Evolutionary conservation across 2,888 invertebrate genomes (phyloP).

Genomic region (Digitonthophagus gazella): DNA sequence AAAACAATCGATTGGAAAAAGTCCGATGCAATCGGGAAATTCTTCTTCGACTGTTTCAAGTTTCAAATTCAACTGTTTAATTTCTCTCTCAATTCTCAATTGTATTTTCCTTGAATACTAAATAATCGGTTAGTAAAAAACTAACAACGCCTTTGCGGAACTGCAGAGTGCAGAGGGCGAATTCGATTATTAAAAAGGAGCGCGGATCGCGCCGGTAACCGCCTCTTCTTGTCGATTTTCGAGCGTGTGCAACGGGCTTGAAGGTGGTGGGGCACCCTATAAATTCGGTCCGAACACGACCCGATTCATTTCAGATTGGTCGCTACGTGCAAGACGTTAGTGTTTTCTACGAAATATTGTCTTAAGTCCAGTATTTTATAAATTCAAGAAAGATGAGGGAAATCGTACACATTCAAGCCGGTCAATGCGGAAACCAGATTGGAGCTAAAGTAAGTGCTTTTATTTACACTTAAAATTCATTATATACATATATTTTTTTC

Average conservation of each 20-base stretch:
- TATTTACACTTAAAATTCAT: neutral
- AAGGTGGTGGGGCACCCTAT: conserved; percentile 43
- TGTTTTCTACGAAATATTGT: conserved; percentile 45
- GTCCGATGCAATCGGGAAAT: neutral
- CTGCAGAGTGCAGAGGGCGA: conserved; percentile 1
- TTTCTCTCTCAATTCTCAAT: no score
- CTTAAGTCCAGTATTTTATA: conserved; percentile 25
- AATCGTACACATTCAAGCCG: conserved; percentile 83
- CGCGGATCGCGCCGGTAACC: conserved; percentile 11
- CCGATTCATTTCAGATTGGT: conserved; percentile 42
- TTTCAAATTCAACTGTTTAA: no score
- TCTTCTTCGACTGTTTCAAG: conserved; percentile 18
- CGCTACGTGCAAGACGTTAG: conserved; percentile 37
- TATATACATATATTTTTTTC: neutral
- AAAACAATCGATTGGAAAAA: conserved; percentile 21
- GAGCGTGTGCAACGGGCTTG: neutral
- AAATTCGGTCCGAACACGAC: conserved; percentile 35
- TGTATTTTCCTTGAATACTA: no score
- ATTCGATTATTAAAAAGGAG: conserved; percentile 18
- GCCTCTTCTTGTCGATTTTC: neutral
- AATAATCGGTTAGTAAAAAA: neutral
- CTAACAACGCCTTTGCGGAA: conserved; percentile 7
- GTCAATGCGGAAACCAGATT: conserved; percentile 73
- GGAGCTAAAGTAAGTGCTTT: conserved; percentile 72
- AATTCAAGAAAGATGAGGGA: conserved; percentile 66